A percentile compares a stretch with the other conserved stretches of the same genome.
phyloP scores from a whole-genome alignment of 2,797 vertebrate genomes.

The Pantherophis alleghaniensis region DNA sequence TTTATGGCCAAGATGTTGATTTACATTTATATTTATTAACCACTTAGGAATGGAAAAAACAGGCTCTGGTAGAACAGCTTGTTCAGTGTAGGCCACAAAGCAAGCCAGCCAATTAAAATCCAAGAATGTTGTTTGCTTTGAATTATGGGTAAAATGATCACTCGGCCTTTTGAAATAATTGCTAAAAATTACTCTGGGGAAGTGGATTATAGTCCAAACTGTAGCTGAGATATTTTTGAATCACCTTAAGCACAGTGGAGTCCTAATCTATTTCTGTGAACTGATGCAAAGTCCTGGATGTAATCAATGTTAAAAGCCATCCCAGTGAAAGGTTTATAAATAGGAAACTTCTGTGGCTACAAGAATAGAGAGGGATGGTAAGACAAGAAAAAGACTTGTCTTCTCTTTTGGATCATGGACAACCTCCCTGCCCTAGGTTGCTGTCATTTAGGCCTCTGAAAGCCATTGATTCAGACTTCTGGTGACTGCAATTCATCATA shows the following conservation, averaged over 20 bases:
- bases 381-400: not conserved
- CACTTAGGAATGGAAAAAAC: not conserved
- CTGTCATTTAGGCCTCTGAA: not conserved
- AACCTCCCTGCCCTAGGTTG: not conserved
- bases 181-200: rapidly evolving
- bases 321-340: not conserved
- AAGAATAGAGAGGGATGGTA: not conserved
- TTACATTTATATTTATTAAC: conserved; percentile 22
- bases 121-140: not conserved
- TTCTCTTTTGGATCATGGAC: not conserved
- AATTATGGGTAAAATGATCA: not conserved
- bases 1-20: conserved; percentile 3
- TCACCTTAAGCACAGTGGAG: not conserved
- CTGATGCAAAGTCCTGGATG: not conserved
- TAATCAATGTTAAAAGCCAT: not conserved
- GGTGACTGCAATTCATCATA: not conserved
- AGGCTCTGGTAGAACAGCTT: not conserved
- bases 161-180: not conserved
- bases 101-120: not conserved
- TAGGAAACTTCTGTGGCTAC: not conserved
- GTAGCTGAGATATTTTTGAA: not conserved
- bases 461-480: too few relatives aligned
- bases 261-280: not conserved
- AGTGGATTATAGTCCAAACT: not conserved
- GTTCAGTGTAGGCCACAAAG: not conserved